A percentile compares a stretch with the other conserved stretches of the same genome.
These are phyloP conservation scores for Yponomeuta plumbellus DNA, from an alignment of 2,888 invertebrate genomes.

Conservation along the genomic window DNA sequence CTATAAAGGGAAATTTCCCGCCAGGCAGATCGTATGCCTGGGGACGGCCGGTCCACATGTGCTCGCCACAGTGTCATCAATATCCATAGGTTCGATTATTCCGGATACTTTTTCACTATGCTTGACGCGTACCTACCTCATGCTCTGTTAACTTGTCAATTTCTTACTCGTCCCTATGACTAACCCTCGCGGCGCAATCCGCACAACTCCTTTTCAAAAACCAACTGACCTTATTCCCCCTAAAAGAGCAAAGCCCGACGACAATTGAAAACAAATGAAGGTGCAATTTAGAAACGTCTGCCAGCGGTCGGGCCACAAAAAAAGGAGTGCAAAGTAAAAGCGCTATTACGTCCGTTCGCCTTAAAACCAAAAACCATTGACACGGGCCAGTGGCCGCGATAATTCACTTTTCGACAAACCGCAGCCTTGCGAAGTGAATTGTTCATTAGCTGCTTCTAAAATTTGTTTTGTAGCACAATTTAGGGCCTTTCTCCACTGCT, in stretches of 20 bases:
- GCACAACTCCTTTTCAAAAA: no score
- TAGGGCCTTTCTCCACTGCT: no score
- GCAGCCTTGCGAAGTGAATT: slow-evolving; percentile 9
- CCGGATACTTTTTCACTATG: no score
- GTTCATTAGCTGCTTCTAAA: slow-evolving; percentile 10
- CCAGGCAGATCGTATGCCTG: no score
- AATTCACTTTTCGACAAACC: slow-evolving; percentile 10
- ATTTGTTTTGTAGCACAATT: slow-evolving; percentile 13
- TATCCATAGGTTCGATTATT: no score
- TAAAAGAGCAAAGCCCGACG: not conserved
- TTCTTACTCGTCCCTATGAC: no score
- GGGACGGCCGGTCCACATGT: no score
- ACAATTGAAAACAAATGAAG: not conserved
- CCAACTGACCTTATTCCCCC: not conserved
- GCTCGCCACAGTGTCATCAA: no score
- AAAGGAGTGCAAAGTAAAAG: slow-evolving; percentile 7
- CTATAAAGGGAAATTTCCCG: no score
- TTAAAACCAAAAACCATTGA: slow-evolving; percentile 13
- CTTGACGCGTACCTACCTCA: no score
- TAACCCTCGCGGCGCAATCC: no score
- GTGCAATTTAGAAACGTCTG: not conserved
- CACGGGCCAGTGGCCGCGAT: slow-evolving; percentile 7
- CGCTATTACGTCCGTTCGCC: slow-evolving; percentile 3
- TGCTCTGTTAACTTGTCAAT: no score
- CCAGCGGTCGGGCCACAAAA: not conserved